Evolutionary conservation across 2,113 vertebrate genomes (phyloP).

Genomic region (Oreochromis aureus): DNA sequence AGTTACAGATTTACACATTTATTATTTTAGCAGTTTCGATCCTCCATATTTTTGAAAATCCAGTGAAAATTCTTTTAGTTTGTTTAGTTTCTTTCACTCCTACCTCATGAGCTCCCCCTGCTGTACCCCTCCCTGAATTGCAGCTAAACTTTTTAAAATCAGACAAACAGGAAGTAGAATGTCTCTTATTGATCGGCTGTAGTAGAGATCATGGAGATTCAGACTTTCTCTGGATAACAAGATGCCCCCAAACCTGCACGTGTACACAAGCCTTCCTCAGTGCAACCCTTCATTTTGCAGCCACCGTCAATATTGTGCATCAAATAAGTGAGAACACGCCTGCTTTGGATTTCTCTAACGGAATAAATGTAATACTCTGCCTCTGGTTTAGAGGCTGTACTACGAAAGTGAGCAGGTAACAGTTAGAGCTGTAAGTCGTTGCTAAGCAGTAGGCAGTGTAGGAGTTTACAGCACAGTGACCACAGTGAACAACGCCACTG

Average conservation of each 20-base stretch:
- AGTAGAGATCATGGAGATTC: neutral
- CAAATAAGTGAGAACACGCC: neutral
- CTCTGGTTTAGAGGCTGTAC: neutral
- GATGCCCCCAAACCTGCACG: neutral
- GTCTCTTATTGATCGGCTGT: neutral
- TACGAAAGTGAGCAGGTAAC: neutral
- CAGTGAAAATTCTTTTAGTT: neutral
- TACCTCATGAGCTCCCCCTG: neutral
- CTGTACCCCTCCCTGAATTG: neutral
- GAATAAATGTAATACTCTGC: neutral
- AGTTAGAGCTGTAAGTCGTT: neutral
- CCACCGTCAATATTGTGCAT: neutral
- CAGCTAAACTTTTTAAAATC: neutral
- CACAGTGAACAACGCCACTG: neutral
- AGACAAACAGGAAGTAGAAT: neutral
- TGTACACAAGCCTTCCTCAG: neutral
- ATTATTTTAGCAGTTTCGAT: accelerated
- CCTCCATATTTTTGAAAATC: neutral
- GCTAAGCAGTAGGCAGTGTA: slow-evolving; percentile 44
- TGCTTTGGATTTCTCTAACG: slow-evolving; percentile 11
- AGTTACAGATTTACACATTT: neutral
- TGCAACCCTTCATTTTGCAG: neutral
- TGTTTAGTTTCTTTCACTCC: neutral
- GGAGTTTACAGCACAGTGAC: neutral
- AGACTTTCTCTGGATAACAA: neutral